phyloP scores from a whole-genome alignment of 2,113 vertebrate species.

The Podilymbus podiceps region DNA sequence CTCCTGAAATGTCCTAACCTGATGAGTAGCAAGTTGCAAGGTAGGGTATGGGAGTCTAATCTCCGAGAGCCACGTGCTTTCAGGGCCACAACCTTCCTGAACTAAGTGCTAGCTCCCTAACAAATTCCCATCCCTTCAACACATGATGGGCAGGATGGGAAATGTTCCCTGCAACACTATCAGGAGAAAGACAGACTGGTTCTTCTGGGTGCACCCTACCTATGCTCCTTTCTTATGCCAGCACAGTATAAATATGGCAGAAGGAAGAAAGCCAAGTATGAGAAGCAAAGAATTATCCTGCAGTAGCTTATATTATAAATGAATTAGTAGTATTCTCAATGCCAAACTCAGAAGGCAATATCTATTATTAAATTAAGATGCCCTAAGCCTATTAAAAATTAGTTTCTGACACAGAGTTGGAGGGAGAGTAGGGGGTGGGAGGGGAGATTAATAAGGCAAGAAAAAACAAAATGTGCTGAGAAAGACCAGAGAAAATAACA shows the following conservation, averaged over 20 bases:
- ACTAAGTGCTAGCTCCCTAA: background rate
- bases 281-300: background rate
- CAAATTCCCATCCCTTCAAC: background rate
- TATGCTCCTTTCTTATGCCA: background rate
- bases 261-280: background rate
- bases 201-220: background rate
- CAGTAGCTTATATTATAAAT: background rate
- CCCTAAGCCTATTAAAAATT: background rate
- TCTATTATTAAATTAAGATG: background rate
- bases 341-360: background rate
- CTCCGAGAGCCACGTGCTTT: background rate
- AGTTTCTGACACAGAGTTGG: background rate
- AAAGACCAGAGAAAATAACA: background rate
- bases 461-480: background rate
- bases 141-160: background rate
- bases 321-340: background rate
- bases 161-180: background rate
- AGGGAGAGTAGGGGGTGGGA: fast-evolving
- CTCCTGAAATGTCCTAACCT: background rate
- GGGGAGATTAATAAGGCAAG: background rate
- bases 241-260: background rate
- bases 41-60: background rate
- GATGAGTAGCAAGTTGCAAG: background rate
- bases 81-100: background rate
- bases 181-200: background rate